These are phyloP conservation scores for Nemopilema nomurai DNA, from an alignment of 30 jellyfish, hydroid and myxozoan species.

Conservation along the genomic window DNA sequence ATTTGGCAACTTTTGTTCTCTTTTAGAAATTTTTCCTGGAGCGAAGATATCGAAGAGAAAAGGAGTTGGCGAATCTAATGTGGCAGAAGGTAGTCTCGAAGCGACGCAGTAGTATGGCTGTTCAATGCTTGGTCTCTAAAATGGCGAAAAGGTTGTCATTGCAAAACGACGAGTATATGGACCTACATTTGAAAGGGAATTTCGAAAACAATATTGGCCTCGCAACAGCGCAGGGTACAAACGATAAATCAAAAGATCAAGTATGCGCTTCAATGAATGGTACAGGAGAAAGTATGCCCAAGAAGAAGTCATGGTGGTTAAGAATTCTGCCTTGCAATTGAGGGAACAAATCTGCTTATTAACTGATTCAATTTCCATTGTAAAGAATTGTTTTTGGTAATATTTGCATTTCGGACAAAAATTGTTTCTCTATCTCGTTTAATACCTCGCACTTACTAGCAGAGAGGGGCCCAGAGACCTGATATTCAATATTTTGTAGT, in stretches of 20 bases:
- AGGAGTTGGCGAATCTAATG: neutral
- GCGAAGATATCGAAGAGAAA: neutral
- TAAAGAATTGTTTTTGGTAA: too few species aligned
- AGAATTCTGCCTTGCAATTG: neutral
- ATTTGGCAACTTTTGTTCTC: neutral
- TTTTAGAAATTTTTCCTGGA: neutral
- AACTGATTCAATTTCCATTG: too few species aligned
- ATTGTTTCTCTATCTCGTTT: too few species aligned
- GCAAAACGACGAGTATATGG: neutral
- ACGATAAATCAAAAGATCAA: neutral
- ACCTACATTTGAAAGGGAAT: neutral
- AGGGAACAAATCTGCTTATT: too few species aligned
- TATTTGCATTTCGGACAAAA: too few species aligned
- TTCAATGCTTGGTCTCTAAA: neutral
- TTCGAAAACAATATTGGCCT: neutral
- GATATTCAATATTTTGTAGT: too few species aligned
- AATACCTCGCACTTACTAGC: too few species aligned
- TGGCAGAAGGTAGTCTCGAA: neutral
- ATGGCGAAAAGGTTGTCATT: neutral
- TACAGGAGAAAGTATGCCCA: neutral
- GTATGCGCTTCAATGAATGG: neutral
- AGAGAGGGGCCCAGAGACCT: too few species aligned
- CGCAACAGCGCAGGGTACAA: neutral
- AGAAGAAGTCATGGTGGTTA: neutral
- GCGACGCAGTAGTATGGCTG: neutral